Conservation (phyloP, 1,140 invertebrate species). For the Drosophila mojavensis region DNA sequence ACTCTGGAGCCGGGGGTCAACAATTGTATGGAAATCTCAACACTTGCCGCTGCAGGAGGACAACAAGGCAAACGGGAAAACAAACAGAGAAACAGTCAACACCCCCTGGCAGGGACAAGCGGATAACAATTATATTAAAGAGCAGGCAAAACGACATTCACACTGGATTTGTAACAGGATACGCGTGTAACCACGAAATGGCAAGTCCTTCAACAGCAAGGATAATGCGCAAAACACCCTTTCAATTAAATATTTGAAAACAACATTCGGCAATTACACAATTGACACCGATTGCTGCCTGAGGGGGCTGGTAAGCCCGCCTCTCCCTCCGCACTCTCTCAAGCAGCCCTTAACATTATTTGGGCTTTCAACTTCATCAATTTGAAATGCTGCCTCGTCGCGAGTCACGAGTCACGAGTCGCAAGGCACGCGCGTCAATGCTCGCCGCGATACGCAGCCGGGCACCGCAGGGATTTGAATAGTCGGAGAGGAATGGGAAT, state of each 20-base stretch:
- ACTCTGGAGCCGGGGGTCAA: conserved; percentile 30
- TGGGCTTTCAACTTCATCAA: conserved; percentile 77
- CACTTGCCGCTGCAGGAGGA: conserved; percentile 53
- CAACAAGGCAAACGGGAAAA: conserved; percentile 10
- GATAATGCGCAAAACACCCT: conserved; percentile 71
- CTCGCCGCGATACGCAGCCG: conserved; percentile 32
- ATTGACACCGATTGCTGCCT: conserved; percentile 65
- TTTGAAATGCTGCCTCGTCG: conserved; percentile 72
- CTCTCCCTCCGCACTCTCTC: neutral
- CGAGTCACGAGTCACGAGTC: conserved; percentile 30
- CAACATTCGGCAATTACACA: conserved; percentile 83
- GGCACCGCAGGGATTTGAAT: conserved; percentile 72
- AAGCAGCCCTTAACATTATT: conserved; percentile 5
- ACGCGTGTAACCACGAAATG: conserved; percentile 82
- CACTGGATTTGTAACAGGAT: conserved; percentile 83
- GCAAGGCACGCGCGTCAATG: conserved; percentile 73
- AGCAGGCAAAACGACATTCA: conserved; percentile 74
- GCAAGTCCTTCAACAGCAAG: conserved; percentile 41
- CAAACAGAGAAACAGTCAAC: neutral
- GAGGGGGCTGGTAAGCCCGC: conserved; percentile 14
- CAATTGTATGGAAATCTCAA: conserved; percentile 43
- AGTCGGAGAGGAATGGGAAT: conserved; percentile 4
- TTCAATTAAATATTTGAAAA: conserved; percentile 83
- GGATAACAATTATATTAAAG: conserved; percentile 83
- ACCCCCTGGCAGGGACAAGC: conserved; percentile 18